These are phyloP conservation scores for Coptodon rendalli DNA, from an alignment of 2,113 vertebrate genomes.

Conservation along the genomic window DNA sequence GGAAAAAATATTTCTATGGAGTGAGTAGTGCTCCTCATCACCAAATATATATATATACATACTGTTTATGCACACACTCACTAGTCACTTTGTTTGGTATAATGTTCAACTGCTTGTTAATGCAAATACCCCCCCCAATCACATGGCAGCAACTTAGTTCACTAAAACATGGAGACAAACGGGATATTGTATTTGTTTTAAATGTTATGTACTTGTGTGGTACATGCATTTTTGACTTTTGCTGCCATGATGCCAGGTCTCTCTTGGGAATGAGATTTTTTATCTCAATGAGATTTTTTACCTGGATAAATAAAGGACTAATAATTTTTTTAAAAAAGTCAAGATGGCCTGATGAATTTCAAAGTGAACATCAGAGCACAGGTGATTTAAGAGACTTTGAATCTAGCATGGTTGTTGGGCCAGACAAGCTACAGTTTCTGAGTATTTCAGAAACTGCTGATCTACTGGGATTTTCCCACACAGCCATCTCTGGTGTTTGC, in stretches of 20 bases:
- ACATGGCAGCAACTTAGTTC: not conserved
- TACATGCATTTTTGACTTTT: not conserved
- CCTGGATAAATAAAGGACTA: not conserved
- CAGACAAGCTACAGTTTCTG: not conserved
- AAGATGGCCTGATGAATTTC: not conserved
- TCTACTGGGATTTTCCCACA: not conserved
- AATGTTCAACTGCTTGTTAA: not conserved
- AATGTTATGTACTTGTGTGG: not conserved
- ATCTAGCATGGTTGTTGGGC: not conserved
- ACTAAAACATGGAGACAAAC: not conserved
- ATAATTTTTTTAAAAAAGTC: accelerated
- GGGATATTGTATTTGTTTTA: not conserved
- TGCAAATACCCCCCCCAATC: not conserved
- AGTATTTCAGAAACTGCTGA: not conserved
- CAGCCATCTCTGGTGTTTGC: not conserved
- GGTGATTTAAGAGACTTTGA: not conserved
- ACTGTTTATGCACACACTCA: not conserved
- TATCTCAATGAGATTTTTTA: not conserved
- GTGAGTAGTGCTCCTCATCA: not conserved
- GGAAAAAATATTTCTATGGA: not conserved
- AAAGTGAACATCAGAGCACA: not conserved
- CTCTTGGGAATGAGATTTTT: not conserved
- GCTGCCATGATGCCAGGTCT: not conserved
- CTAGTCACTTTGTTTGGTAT: not conserved
- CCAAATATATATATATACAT: accelerated